Evolutionary conservation across 2,797 vertebrate genomes (phyloP), one percentile per base, ranked within the genome.

Genomic region (Balearica regulorum): DNA sequence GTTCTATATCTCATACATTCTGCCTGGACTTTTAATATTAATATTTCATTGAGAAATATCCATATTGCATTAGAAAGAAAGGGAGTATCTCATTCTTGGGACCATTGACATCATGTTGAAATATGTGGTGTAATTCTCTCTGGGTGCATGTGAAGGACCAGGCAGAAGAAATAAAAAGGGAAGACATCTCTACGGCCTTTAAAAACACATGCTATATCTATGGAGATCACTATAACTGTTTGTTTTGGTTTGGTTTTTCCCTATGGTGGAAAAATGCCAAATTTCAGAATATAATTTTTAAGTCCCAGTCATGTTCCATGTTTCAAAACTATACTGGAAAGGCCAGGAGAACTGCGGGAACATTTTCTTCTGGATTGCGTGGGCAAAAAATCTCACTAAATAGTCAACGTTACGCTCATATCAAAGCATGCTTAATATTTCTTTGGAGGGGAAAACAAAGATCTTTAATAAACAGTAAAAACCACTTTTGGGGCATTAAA

Each of bases 391-490:
- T 10, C n/a, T 43, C 20, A 41, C 28, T n/a, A 60, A 72, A 57
- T 1, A 44, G 13, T 10, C 8, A 57, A 16, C 33, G 9, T 10
- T 87, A 25, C 1, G 2, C 6, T 61, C 2, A 0, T 35, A 49
- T n/a, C 21, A 46, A 39, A 28, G 2, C 48, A 75, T 26, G 14
- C 1, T 76, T 55, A 51, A 10, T 35, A 79, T 48, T 78, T 58
- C 44, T 78, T 78, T 55, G 28, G 10, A 62, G 21, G 10, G 41
- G 29, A 37, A 49, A 72, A 70, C 8, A 84, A 89, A 87, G 13
- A n/a, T 77, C 22, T 80, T 77, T 70, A 41, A 81, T 54, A 71
- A 91, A 46, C 4, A 60, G 3, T 48, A 39, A 11, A 87, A 79
- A 24, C 12, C 6, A 39, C 25, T 68, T 90, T 37, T 4, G 15